These are phyloP conservation scores for Darevskia nairensis DNA, from an alignment of 2,797 vertebrate species.

Conservation along the genomic window DNA sequence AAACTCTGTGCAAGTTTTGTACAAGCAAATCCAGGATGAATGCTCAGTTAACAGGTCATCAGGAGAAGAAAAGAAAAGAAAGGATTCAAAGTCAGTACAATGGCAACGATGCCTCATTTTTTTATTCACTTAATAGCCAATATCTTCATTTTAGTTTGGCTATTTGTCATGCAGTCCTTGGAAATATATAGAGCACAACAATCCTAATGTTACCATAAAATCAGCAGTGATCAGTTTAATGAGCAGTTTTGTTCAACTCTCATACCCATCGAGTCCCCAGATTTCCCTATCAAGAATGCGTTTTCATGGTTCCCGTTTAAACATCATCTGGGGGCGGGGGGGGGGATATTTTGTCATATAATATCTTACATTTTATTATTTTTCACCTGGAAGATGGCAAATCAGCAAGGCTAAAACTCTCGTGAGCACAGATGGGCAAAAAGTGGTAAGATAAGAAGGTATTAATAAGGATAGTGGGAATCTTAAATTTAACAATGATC, in stretches of 20 bases:
- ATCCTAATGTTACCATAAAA: background rate
- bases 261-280: background rate
- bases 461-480: background rate
- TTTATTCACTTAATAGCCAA: background rate
- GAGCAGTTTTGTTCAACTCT: background rate
- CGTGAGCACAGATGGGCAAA: background rate
- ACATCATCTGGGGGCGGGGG: background rate
- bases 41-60: background rate
- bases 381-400: background rate
- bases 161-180: background rate
- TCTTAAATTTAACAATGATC: background rate
- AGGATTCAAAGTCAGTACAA: background rate
- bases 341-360: background rate
- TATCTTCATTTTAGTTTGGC: background rate
- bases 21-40: too few species aligned
- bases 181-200: fast-evolving
- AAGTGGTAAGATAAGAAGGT: background rate
- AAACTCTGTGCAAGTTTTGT: too few species aligned
- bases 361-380: background rate
- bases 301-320: background rate
- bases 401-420: background rate
- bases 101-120: background rate
- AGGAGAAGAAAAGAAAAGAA: background rate
- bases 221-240: background rate
- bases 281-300: background rate